Base-by-base conservation (phyloP, 2,797 vertebrate species). In the Enoplosus armatus region DNA sequence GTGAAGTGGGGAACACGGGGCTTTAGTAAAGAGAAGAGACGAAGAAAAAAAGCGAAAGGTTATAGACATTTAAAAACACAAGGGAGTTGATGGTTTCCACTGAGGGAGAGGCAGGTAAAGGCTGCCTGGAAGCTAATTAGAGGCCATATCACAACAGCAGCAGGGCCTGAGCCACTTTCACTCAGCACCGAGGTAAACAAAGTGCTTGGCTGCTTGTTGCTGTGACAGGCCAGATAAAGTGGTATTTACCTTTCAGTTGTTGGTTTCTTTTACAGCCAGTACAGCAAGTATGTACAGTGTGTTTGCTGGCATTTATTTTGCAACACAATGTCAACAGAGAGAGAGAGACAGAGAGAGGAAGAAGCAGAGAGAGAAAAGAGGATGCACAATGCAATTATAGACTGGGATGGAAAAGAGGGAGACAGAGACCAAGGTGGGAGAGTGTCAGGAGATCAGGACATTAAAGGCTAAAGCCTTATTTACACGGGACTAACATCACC, bases 151-250 rank as follows among this genome's bases (percentile, higher is more conserved):
- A 82, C 83, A 80, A 15, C 87, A 51, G 85, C 92, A 81, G 89
- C 90, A 89, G 89, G 87, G 87, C 71, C 87, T 83, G 85, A 92
- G 90, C 88, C 89, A 77, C 87, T 91, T 74, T 85, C 78, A 59
- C 76, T 90, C 89, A 73, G 83, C 85, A 9, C 33, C 85, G 90
- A 86, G 89, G 93, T 92, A 92, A 94, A 94, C 92, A 93, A 90
- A 80, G 88, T 72, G 86, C 90, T 89, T 27, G 50, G 89, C 86
- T 67, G 89, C 87, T 86, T 85, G 88, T 86, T 87, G 86, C 89
- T 92, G 91, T 90, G 85, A 90, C 92, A 90, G 90, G 74, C 72
- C 91, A 92, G 91, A 94, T 93, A 92, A 92, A 93, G 87, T 78
- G 87, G 35, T 92, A 86, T 93, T 94, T 92, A 93, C 91, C 92